Evolutionary conservation across 2,113 vertebrate species (phyloP).

Genomic region (Hippocampus guttulatus): DNA sequence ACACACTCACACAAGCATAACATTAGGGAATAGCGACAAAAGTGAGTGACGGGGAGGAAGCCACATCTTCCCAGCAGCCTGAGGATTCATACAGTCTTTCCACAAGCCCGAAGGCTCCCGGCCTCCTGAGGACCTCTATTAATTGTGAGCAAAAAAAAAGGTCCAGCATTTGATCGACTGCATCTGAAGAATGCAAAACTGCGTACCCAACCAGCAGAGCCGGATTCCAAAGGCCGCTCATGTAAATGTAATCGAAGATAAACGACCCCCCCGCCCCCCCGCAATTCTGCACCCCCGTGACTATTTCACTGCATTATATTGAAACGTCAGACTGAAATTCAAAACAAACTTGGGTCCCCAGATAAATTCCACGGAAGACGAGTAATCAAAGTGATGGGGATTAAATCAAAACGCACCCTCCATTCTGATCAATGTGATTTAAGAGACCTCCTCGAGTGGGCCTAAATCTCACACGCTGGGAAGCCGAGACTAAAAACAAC

Average conservation of each 20-base stretch:
- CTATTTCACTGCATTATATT: not conserved
- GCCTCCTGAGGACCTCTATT: slow-evolving; percentile 69
- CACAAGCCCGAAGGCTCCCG: slow-evolving; percentile 65
- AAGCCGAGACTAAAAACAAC: slow-evolving; percentile 72
- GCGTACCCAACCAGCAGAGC: slow-evolving; percentile 39
- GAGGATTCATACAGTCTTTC: slow-evolving; percentile 68
- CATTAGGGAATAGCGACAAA: slow-evolving; percentile 78
- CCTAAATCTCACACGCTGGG: slow-evolving; percentile 83
- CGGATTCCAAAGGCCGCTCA: slow-evolving; percentile 38
- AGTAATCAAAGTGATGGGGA: slow-evolving; percentile 18
- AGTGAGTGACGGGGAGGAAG: slow-evolving; percentile 76
- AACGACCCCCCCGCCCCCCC: not conserved
- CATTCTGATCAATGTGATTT: slow-evolving; percentile 20
- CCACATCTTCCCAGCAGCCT: slow-evolving; percentile 67
- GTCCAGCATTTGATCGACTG: slow-evolving; percentile 66
- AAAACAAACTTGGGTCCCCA: not conserved
- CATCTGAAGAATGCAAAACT: slow-evolving; percentile 59
- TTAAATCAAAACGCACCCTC: slow-evolving; percentile 21
- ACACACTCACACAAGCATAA: slow-evolving; percentile 31
- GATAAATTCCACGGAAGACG: not conserved
- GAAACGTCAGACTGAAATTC: not conserved
- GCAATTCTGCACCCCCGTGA: not conserved
- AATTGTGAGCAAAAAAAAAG: slow-evolving; percentile 63
- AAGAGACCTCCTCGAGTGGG: slow-evolving; percentile 64
- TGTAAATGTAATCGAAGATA: slow-evolving; percentile 12